Conservation (phyloP, 2,888 invertebrate genomes). For the Lissocephala sabroskyi region DNA sequence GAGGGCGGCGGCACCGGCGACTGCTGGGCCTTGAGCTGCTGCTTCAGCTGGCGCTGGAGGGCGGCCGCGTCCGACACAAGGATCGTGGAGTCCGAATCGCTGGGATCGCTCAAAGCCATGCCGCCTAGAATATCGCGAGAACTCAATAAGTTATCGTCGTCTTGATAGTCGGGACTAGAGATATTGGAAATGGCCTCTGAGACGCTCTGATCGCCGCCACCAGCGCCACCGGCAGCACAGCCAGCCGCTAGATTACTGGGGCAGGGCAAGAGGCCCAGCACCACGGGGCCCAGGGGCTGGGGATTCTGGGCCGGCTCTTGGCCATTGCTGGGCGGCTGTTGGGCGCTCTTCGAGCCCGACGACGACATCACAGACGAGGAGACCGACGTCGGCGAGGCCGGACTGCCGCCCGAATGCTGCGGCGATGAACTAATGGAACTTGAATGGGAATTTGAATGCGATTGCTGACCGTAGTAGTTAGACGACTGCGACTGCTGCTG, state of each 20-base stretch:
- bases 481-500: conserved; percentile 41
- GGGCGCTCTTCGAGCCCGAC: conserved; percentile 79
- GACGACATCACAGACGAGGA: conserved; percentile 91
- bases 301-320: conserved; percentile 24
- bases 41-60: conserved; percentile 65
- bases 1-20: conserved; percentile 74
- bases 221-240: conserved; percentile 41
- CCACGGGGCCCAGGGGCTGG: conserved; percentile 28
- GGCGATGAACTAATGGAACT: conserved; percentile 73
- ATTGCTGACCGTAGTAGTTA: conserved; percentile 60
- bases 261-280: conserved; percentile 66
- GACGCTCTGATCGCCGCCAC: conserved; percentile 83
- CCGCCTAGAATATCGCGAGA: conserved; percentile 82
- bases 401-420: conserved; percentile 78
- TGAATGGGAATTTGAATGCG: conserved; percentile 72
- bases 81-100: conserved; percentile 91
- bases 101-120: conserved; percentile 90
- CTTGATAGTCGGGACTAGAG: conserved; percentile 91
- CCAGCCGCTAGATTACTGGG: conserved; percentile 46
- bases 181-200: conserved; percentile 92
- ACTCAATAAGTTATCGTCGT: conserved; percentile 86
- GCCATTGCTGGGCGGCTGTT: conserved; percentile 35
- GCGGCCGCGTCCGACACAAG: conserved; percentile 82
- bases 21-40: conserved; percentile 64
- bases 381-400: conserved; percentile 88